Conservation (phyloP, 2,113 vertebrate genomes). For the Sterna hirundo region DNA sequence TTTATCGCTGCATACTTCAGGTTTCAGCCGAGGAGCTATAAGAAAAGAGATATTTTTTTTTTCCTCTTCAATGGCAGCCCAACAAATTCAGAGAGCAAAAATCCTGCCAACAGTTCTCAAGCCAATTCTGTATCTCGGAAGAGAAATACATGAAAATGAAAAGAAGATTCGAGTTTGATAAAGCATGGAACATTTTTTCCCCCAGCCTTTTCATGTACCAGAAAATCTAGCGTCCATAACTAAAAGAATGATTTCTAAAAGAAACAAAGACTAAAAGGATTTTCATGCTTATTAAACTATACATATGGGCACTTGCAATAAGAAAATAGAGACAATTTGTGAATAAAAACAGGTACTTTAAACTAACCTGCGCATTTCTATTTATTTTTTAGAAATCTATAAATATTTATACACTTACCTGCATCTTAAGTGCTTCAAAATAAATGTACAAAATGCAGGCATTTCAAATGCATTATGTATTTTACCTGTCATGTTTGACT, state of each 20-base stretch:
- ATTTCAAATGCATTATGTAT: conserved; percentile 77
- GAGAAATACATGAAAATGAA: conserved; percentile 35
- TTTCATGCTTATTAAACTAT: conserved; percentile 57
- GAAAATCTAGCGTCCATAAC: conserved; percentile 24
- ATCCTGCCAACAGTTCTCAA: conserved; percentile 23
- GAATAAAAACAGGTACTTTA: conserved; percentile 35
- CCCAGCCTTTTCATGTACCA: neutral
- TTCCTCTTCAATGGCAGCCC: neutral
- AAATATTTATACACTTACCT: conserved; percentile 62
- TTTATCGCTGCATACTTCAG: conserved; percentile 40
- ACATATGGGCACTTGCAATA: conserved; percentile 3
- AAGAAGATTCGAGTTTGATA: conserved; percentile 25
- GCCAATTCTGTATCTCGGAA: neutral
- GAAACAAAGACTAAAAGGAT: conserved; percentile 26
- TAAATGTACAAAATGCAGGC: conserved; percentile 40
- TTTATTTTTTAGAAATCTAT: conserved; percentile 58
- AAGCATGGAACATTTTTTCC: conserved; percentile 8
- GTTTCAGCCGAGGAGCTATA: conserved; percentile 27
- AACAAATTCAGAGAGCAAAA: conserved; percentile 29
- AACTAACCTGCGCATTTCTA: conserved; percentile 39
- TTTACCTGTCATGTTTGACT: conserved; percentile 76
- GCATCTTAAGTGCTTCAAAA: conserved; percentile 53
- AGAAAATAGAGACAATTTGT: conserved; percentile 36
- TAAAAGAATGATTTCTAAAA: conserved; percentile 57
- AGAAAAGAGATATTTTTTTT: neutral